phyloP scores from a whole-genome alignment of 1,140 invertebrate species.

The Dryas iulia region DNA sequence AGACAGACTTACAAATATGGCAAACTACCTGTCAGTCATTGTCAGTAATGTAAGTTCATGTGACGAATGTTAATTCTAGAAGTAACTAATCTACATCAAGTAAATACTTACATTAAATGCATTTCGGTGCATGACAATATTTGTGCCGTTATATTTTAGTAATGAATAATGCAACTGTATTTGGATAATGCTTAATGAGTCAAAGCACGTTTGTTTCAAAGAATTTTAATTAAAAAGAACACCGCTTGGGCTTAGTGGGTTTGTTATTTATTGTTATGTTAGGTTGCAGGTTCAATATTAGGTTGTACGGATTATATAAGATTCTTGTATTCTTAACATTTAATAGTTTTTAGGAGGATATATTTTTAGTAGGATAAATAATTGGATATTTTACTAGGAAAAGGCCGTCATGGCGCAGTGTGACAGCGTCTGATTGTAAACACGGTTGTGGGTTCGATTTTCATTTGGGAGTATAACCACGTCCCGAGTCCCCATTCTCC shows the following conservation, averaged over 20 bases:
- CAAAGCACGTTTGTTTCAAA: neutral
- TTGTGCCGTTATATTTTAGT: neutral
- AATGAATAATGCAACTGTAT: conserved; percentile 1
- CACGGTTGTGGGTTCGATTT: too few relatives aligned
- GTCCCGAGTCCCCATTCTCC: too few relatives aligned
- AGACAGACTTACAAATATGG: conserved; percentile 19
- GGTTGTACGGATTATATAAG: too few relatives aligned
- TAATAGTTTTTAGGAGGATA: too few relatives aligned
- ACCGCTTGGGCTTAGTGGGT: neutral
- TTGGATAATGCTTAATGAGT: neutral
- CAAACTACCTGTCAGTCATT: neutral
- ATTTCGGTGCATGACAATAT: conserved; percentile 4
- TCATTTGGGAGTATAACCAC: neutral
- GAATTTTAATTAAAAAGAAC: neutral
- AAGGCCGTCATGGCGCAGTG: too few relatives aligned
- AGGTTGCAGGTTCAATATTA: neutral
- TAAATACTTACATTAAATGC: conserved; percentile 6
- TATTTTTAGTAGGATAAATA: too few relatives aligned
- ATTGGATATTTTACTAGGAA: too few relatives aligned
- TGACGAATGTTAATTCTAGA: neutral
- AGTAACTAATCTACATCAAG: too few relatives aligned
- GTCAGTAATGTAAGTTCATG: neutral
- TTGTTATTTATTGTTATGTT: neutral
- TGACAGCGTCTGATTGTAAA: too few relatives aligned
- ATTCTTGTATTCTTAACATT: too few relatives aligned